These are phyloP conservation scores for Nothoprocta pentlandii DNA, from an alignment of 2,113 vertebrate genomes.

Conservation along the genomic window DNA sequence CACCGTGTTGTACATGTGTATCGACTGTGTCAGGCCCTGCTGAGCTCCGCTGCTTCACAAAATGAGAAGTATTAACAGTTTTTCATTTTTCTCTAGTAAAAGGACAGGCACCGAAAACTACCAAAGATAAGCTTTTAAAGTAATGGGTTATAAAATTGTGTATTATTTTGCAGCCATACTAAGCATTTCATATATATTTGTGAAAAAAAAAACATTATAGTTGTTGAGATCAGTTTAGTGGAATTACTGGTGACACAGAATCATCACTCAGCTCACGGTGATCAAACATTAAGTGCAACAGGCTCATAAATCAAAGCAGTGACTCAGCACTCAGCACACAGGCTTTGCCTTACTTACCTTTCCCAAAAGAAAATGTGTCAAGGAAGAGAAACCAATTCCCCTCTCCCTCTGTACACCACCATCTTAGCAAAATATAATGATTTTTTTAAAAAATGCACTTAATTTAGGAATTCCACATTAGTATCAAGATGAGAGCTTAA, in stretches of 20 bases:
- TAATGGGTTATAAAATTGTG: neutral
- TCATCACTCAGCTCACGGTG: neutral
- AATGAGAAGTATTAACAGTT: neutral
- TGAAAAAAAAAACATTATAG: neutral
- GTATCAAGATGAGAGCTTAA: neutral
- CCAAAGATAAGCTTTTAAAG: neutral
- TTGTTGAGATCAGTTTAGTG: neutral
- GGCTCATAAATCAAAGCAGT: constrained; percentile 7
- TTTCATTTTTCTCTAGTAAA: neutral
- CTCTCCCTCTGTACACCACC: neutral
- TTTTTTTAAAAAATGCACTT: neutral
- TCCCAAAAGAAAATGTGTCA: neutral
- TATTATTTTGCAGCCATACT: neutral
- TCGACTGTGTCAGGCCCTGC: neutral
- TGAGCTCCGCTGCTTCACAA: neutral
- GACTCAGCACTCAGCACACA: constrained; percentile 1
- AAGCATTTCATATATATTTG: neutral
- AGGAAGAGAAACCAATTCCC: neutral
- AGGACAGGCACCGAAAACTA: neutral
- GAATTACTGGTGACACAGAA: neutral
- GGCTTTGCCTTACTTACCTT: neutral
- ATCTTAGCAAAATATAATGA: neutral
- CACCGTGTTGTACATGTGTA: accelerated
- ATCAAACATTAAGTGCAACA: neutral
- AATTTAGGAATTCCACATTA: neutral